Evolutionary conservation across 2,113 vertebrate genomes (phyloP), one percentile per base, ranked within the genome.

Genomic region (Burhinus oedicnemus): DNA sequence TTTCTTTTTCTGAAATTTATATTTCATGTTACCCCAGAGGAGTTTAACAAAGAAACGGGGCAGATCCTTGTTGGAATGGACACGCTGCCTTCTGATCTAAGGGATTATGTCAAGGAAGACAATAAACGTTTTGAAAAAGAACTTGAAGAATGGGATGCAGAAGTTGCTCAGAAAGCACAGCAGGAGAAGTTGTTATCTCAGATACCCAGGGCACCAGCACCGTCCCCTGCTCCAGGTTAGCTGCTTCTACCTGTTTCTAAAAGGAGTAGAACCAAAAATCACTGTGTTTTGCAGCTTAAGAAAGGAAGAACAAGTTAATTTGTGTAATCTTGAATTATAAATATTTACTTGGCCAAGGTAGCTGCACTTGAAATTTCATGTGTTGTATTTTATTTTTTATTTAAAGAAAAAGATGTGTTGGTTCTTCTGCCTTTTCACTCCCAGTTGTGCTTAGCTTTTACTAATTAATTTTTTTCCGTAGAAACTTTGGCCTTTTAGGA

Each of bases 21-120:
- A 55, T 95, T 97, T 72, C 49, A 16, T 91, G 32, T 89, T 95
- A 36, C 71, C 92, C 7, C 98, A 99, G 99, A 99, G 90, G 99
- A 99, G 77, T 99, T 99, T 89, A 99, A 99, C 96, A 99, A 99
- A 90, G 99, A 99, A 97, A 99, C 99, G 0, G 99, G 99, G 6
- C 99, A 99, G 97, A 96, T 99, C 34, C 98, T 99, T 95, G 98
- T 98, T 64, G 99, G 99, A 89, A 98, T 99, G 98, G 99, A 99
- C 97, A 99, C 99, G 2, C 96, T 99, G 8, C 99, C 99, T 34
- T 98, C 98, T 7, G 99, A 99, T 96, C 98, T 99, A 97, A 99
- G 98, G 97, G 99, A 99, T 75, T 99, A 98, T 3, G 99, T 99
- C 87, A 99, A 99, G 87, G 99, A 99, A 96, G 99, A 99, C 97